These are phyloP conservation scores for Zeuzera pyrina DNA, from an alignment of 2,888 invertebrate species.

Conservation along the genomic window DNA sequence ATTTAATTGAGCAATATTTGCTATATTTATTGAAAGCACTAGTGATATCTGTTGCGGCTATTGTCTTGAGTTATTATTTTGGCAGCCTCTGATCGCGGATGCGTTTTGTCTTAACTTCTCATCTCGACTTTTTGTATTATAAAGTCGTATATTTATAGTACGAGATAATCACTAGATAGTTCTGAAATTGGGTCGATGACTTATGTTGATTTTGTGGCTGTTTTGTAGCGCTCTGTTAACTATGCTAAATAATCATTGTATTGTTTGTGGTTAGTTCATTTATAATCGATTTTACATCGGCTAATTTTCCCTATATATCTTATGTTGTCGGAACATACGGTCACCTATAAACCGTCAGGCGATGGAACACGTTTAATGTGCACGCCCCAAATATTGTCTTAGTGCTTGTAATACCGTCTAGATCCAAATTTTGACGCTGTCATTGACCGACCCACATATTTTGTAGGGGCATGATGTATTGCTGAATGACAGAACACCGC, in stretches of 20 bases:
- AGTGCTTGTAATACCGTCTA: constrained; percentile 25
- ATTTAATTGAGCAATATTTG: too few species aligned
- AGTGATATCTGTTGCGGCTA: too few species aligned
- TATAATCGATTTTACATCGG: too few species aligned
- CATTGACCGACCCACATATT: constrained; percentile 62
- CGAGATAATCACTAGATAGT: constrained; percentile 44
- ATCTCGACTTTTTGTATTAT: constrained; percentile 34
- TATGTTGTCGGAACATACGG: constrained; percentile 5
- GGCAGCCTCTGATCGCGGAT: constrained; percentile 54
- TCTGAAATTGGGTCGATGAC: constrained; percentile 56
- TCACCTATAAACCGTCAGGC: constrained; percentile 12
- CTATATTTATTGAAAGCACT: too few species aligned
- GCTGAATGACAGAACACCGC: constrained; percentile 42
- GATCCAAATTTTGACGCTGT: constrained; percentile 31
- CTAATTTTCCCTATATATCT: too few species aligned
- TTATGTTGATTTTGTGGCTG: constrained; percentile 10
- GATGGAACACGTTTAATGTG: constrained; percentile 9
- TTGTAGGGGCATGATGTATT: constrained; percentile 43
- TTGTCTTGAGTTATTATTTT: constrained; percentile 46
- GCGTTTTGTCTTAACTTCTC: constrained; percentile 48
- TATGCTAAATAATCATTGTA: too few species aligned
- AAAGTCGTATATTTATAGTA: constrained; percentile 51
- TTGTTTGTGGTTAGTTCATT: too few species aligned
- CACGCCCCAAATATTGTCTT: constrained; percentile 25
- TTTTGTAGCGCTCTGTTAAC: too few species aligned